Percentiles rank a stretch among this genome's conserved stretches.
Evolutionary conservation across 2,888 invertebrate genomes (phyloP).

Genomic region (Lycia hirtaria): DNA sequence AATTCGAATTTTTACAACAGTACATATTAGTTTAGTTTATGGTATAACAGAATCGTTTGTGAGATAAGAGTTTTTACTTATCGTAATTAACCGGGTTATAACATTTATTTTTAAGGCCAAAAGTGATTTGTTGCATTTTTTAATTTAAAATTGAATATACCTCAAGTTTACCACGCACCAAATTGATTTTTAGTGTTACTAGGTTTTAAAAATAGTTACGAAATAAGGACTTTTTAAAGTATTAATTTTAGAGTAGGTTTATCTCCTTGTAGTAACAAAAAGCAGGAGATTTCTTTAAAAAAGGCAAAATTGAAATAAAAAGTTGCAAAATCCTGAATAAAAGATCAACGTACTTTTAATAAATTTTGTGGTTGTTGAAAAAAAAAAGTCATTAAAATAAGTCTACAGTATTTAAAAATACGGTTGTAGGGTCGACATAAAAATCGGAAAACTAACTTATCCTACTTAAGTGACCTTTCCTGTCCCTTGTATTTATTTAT

Average conservation of each 20-base stretch:
- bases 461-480: conserved; percentile 65
- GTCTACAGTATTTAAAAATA: conserved; percentile 32
- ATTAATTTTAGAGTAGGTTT: conserved; percentile 61
- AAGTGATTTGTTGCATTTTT: conserved; percentile 33
- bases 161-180: conserved; percentile 85
- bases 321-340: background rate
- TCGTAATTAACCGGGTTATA: too few relatives aligned
- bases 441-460: conserved; percentile 56
- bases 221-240: conserved; percentile 64
- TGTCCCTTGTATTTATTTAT: conserved; percentile 76
- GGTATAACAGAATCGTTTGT: too few relatives aligned
- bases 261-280: conserved; percentile 50
- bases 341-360: conserved; percentile 11
- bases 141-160: conserved; percentile 69
- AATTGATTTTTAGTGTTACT: conserved; percentile 73
- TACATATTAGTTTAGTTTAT: too few relatives aligned
- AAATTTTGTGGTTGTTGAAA: conserved; percentile 9
- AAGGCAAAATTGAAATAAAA: conserved; percentile 33
- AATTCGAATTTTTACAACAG: too few relatives aligned
- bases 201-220: conserved; percentile 53
- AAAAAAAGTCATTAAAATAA: conserved; percentile 28
- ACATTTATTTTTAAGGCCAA: conserved; percentile 32
- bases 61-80: too few relatives aligned
- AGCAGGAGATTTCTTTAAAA: conserved; percentile 24
- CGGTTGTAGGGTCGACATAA: conserved; percentile 25